Percentiles rank a stretch among this genome's conserved stretches.
These are phyloP conservation scores for Sebastes vulpes DNA, from an alignment of 2,797 vertebrate genomes.

Conservation along the genomic window DNA sequence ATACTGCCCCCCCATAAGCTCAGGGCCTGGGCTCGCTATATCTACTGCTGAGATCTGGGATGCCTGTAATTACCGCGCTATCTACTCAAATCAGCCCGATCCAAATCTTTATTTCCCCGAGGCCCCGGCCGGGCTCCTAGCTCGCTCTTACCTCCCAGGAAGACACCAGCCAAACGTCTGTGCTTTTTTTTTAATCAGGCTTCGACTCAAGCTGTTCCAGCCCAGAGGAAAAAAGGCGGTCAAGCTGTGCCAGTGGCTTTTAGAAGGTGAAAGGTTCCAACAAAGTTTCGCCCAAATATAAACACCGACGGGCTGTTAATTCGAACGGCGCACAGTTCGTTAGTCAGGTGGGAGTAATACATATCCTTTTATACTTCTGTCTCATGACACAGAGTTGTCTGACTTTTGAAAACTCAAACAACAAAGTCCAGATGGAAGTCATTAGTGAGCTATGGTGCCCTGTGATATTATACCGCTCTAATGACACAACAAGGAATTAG, in stretches of 20 bases:
- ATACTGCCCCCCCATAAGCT: constrained; percentile 39
- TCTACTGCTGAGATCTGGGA: constrained; percentile 82
- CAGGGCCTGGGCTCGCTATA: constrained; percentile 54
- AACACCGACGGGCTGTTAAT: constrained; percentile 70
- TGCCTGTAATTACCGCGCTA: constrained; percentile 86
- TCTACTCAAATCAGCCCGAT: constrained; percentile 88
- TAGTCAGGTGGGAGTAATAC: constrained; percentile 47
- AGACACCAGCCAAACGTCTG: constrained; percentile 68
- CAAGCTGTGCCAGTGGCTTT: constrained; percentile 80
- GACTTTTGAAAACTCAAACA: constrained; percentile 28
- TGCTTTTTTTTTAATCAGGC: constrained; percentile 83
- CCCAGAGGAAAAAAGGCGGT: constrained; percentile 69
- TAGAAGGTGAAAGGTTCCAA: constrained; percentile 73
- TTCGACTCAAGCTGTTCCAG: constrained; percentile 80
- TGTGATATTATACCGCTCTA: constrained; percentile 41
- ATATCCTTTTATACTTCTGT: constrained; percentile 38
- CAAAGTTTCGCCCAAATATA: constrained; percentile 74
- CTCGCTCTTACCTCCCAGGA: constrained; percentile 84
- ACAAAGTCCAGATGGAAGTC: constrained; percentile 28
- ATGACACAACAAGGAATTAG: constrained; percentile 57
- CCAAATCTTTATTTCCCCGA: constrained; percentile 87
- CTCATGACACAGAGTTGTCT: constrained; percentile 54
- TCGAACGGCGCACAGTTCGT: constrained; percentile 71
- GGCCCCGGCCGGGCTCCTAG: constrained; percentile 73
- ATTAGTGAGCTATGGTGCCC: constrained; percentile 57